These are phyloP conservation scores for Oryzias javanicus DNA, from an alignment of 2,113 vertebrate species.

Conservation along the genomic window DNA sequence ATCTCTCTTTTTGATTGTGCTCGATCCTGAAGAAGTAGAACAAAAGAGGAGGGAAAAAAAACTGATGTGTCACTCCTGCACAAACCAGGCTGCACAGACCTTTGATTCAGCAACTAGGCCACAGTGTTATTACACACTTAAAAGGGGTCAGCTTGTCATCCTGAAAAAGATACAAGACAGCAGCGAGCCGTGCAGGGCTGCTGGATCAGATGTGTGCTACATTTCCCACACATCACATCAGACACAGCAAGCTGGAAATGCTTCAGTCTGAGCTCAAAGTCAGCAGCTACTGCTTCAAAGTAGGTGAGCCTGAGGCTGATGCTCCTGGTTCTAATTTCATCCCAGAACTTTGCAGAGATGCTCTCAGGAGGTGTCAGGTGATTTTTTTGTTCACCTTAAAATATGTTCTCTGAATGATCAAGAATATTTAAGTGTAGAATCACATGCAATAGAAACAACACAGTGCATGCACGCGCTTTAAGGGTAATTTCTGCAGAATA, in stretches of 20 bases:
- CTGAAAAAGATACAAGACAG: slow-evolving; percentile 16
- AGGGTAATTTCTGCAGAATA: no score
- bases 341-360: slow-evolving; percentile 17
- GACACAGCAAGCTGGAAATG: slow-evolving; percentile 32
- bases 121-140: slow-evolving; percentile 6
- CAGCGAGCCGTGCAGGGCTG: background rate
- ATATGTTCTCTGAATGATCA: no score
- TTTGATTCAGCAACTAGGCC: slow-evolving; percentile 34
- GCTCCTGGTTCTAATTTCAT: slow-evolving; percentile 63
- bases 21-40: no score
- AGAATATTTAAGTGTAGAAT: no score
- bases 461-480: no score
- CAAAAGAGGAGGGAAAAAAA: no score
- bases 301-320: slow-evolving; percentile 47
- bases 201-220: slow-evolving; percentile 36
- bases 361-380: no score
- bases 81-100: background rate
- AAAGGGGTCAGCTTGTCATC: slow-evolving; percentile 17
- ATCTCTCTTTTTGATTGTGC: no score
- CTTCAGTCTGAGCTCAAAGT: slow-evolving; percentile 35
- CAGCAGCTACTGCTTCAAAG: slow-evolving; percentile 37
- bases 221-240: slow-evolving; percentile 58
- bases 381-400: no score
- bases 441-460: no score
- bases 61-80: no score